A percentile compares a stretch with the other conserved stretches of the same genome.
Evolutionary conservation across 2,888 invertebrate species (phyloP).

Genomic region (Latrodectus hesperus): DNA sequence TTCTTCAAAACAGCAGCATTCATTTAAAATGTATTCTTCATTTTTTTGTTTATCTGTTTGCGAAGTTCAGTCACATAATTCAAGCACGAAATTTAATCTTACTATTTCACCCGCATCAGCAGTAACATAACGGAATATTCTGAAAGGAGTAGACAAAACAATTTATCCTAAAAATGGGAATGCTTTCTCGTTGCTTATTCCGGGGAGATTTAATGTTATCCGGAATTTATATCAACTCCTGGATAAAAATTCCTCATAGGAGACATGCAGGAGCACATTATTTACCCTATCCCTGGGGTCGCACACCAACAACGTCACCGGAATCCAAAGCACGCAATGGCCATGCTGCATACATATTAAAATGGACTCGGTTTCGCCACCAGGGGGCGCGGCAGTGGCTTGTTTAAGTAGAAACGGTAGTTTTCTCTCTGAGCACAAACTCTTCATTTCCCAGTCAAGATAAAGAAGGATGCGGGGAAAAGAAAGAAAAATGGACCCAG

Average conservation of each 20-base stretch:
- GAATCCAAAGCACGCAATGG: conserved; percentile 54
- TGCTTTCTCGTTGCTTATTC: conserved; percentile 50
- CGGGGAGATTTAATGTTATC: conserved; percentile 27
- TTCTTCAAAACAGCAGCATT: too few relatives aligned
- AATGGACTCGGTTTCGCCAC: conserved; percentile 1
- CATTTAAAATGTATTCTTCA: too few relatives aligned
- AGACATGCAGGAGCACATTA: conserved; percentile 57
- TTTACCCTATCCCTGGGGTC: conserved; percentile 52
- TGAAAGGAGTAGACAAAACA: background rate
- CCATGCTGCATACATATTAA: conserved; percentile 58
- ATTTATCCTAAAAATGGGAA: conserved; percentile 3
- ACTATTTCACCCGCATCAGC: background rate
- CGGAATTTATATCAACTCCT: background rate
- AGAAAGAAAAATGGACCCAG: conserved; percentile 51
- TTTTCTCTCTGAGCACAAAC: background rate
- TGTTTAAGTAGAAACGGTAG: background rate
- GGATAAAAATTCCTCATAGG: conserved; percentile 35
- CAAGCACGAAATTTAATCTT: background rate
- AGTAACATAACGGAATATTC: background rate
- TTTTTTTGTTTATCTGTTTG: background rate
- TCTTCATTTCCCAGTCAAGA: background rate
- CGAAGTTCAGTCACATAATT: background rate
- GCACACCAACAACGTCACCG: conserved; percentile 23
- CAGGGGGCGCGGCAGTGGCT: conserved; percentile 28
- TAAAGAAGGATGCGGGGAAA: conserved; percentile 6